Percentiles rank a stretch among this genome's conserved stretches.
phyloP scores from a whole-genome alignment of 2,888 invertebrate species.

The Phyllotreta striolata region DNA sequence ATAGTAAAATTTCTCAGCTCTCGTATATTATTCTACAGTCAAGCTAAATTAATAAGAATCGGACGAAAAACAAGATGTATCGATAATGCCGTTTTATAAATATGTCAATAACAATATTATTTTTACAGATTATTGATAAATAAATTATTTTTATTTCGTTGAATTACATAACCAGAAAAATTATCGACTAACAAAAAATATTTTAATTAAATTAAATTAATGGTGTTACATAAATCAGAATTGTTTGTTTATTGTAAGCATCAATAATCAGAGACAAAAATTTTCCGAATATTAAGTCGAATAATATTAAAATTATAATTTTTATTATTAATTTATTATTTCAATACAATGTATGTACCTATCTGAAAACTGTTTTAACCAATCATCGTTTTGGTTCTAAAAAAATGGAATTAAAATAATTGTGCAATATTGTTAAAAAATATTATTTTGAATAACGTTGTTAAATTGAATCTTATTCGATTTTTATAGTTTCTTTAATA shows the following conservation, averaged over 20 bases:
- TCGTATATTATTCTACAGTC: conserved; percentile 15
- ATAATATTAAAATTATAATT: too few species aligned
- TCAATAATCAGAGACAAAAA: conserved; percentile 5
- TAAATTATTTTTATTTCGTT: conserved; percentile 21
- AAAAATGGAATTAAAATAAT: conserved; percentile 24
- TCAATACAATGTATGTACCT: neutral
- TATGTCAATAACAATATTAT: conserved; percentile 22
- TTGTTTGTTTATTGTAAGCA: conserved; percentile 20
- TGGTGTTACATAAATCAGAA: conserved; percentile 23
- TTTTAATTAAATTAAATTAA: conserved; percentile 22
- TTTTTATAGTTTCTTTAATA: conserved; percentile 24
- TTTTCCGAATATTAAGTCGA: too few species aligned
- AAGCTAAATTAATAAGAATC: conserved; percentile 23
- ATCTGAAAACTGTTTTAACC: conserved; percentile 8
- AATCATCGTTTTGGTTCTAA: conserved; percentile 9
- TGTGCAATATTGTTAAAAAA: conserved; percentile 46
- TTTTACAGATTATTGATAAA: conserved; percentile 28
- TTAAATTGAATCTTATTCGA: conserved; percentile 39
- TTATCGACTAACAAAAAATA: conserved; percentile 24
- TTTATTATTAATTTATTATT: too few species aligned
- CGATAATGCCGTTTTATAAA: conserved; percentile 20
- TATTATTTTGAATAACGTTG: conserved; percentile 35
- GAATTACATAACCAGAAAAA: conserved; percentile 22
- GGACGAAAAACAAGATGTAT: conserved; percentile 26
- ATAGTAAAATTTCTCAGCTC: conserved; percentile 25